Evolutionary conservation across 1,140 invertebrate genomes (phyloP), one percentile per base, ranked within the genome.

Genomic region (Halictus rubicundus): DNA sequence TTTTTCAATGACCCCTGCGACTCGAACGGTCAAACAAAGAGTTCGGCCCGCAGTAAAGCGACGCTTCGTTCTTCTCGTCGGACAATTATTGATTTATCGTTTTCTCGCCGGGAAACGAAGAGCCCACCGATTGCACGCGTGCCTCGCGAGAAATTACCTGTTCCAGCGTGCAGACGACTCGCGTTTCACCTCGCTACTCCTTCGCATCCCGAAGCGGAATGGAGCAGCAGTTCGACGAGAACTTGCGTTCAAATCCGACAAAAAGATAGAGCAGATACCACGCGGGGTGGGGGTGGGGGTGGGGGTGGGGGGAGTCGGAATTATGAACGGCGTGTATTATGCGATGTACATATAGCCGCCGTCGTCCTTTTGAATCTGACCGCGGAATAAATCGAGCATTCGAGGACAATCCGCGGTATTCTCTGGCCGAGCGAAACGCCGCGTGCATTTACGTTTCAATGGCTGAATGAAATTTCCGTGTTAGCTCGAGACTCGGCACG

Each of bases 401-500:
- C 66, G 73, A 70, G 70, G 61, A 66, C 70, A 60, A 79, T 79
- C 70, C 77, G 70, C 46, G 27, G 39, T 25, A 66, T 73, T 73
- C 49, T 46, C n/a, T 49, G 77, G 25, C 25, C 70, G 69, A 66
- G 65, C 49, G 70, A 73, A 66, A 79, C 27, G 49, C 25, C 14
- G 39, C 54, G 78, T 60, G 42, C 70, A 79, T 79, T 79, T 74
- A 74, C 71, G 78, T 74, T 79, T 79, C 63, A 74, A 65, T 69
- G 72, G 71, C 74, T 57, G 57, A 78, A 66, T 66, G 73, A 78
- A 75, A 69, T 63, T 81, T 79, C 70, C 70, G 77, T 54, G 52
- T 39, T 7, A n/a, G 59, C 42, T 9, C 8, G 42, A n/a, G n/a
- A 46, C 42, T 14, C 8, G 42, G 14, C 42, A 14, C 8, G 14